These are phyloP conservation scores for Phytoseiulus persimilis DNA, from an alignment of 2,888 invertebrate species.

Conservation along the genomic window DNA sequence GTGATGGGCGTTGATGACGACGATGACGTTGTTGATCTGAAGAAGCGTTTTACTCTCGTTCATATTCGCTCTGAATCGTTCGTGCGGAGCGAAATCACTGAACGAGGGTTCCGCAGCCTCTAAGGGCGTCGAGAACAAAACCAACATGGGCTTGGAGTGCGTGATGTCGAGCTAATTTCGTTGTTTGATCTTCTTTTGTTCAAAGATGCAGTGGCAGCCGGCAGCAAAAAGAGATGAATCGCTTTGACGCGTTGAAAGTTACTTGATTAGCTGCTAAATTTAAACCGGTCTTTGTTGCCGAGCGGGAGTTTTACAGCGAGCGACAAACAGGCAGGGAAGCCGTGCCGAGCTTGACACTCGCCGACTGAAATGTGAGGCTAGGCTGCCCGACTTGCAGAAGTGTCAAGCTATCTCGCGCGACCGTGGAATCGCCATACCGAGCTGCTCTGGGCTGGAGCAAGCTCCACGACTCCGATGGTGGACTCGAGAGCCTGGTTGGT, in stretches of 20 bases:
- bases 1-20: background rate
- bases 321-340: background rate
- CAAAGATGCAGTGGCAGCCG: background rate
- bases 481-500: background rate
- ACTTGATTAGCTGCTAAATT: constrained; percentile 36
- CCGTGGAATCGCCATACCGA: too few relatives aligned
- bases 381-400: too few relatives aligned
- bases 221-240: constrained; percentile 12
- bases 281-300: background rate
- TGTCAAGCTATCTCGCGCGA: too few relatives aligned
- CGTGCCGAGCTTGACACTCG: background rate
- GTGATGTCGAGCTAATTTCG: background rate
- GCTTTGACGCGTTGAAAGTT: constrained; percentile 22
- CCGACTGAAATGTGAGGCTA: too few relatives aligned
- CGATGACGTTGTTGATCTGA: background rate
- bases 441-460: too few relatives aligned
- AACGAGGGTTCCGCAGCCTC: background rate
- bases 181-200: background rate
- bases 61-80: background rate
- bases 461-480: background rate
- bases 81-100: background rate
- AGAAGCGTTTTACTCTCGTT: background rate
- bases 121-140: background rate
- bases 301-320: background rate
- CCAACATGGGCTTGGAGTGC: background rate